phyloP scores from a whole-genome alignment of 2,888 invertebrate species.

The Octonoba sinensis region DNA sequence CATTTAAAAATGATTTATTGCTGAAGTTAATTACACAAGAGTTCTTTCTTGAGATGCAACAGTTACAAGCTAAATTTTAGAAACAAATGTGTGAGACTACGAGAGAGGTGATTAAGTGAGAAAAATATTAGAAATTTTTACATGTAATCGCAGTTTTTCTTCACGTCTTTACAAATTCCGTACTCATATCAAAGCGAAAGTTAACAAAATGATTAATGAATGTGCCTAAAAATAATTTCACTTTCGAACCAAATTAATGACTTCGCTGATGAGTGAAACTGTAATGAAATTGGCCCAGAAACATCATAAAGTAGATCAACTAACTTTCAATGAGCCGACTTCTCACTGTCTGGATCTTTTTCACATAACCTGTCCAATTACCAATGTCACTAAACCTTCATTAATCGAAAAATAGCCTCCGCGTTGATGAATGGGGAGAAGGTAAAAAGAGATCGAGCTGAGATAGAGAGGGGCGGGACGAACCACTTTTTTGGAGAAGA shows the following conservation, averaged over 20 bases:
- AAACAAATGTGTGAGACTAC: no score
- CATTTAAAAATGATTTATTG: no score
- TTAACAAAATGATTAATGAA: no score
- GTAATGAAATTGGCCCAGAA: not conserved
- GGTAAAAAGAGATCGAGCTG: constrained; percentile 22
- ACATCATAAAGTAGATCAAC: not conserved
- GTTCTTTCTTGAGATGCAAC: no score
- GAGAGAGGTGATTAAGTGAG: no score
- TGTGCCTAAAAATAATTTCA: no score
- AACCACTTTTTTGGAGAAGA: constrained; percentile 18
- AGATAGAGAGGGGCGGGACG: constrained; percentile 44
- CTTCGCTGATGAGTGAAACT: not conserved
- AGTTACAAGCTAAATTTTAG: no score
- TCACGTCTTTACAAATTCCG: no score
- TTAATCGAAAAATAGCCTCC: constrained; percentile 18
- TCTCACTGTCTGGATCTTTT: constrained; percentile 22
- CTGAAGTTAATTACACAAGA: no score
- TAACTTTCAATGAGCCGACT: not conserved
- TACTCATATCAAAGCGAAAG: no score
- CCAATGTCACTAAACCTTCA: constrained; percentile 36
- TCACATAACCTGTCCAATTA: constrained; percentile 32
- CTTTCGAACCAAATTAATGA: constrained; percentile 22
- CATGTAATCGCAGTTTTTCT: no score
- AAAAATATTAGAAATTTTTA: no score
- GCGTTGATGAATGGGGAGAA: not conserved